Conservation (phyloP, 2,113 vertebrate genomes). For the Beaufortia kweichowensis region DNA sequence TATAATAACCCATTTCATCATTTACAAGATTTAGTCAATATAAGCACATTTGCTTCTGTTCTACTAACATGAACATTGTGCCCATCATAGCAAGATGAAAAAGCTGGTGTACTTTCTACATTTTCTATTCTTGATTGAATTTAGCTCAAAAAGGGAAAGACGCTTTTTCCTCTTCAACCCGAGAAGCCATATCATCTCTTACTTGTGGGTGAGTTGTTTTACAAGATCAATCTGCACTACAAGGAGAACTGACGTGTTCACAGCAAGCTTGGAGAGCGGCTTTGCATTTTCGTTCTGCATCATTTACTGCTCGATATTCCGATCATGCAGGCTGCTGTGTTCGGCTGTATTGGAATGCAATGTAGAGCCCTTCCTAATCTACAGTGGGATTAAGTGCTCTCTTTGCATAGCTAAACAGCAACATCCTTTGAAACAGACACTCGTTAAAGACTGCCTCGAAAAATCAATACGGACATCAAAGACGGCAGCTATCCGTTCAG, state of each 20-base stretch:
- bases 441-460: conserved; percentile 60
- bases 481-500: conserved; percentile 69
- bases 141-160: conserved; percentile 9
- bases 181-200: conserved; percentile 14
- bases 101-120: not conserved
- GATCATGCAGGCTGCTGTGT: conserved; percentile 68
- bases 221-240: conserved; percentile 8
- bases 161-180: not conserved
- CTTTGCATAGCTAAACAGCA: conserved; percentile 74
- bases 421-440: conserved; percentile 65
- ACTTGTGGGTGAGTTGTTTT: conserved; percentile 16
- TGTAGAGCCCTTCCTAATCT: conserved; percentile 65
- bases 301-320: conserved; percentile 68
- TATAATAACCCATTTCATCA: not conserved
- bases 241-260: conserved; percentile 48
- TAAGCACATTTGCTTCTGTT: not conserved
- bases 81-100: not conserved
- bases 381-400: conserved; percentile 70
- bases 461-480: conserved; percentile 73
- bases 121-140: not conserved
- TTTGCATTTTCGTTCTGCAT: conserved; percentile 64
- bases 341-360: conserved; percentile 64
- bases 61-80: not conserved
- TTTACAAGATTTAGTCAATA: not conserved
- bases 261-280: conserved; percentile 57